phyloP scores from a whole-genome alignment of 1,140 invertebrate species.

The Caenorhabditis elegans region WBcel235 BX284602.5:12001501-12002000 shows the following conservation, averaged over 20 bases:
- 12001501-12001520: too few species aligned
- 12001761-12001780: constrained; percentile 88
- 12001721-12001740: constrained; percentile 85
- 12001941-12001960: constrained; percentile 92
- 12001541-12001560: too few species aligned
- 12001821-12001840: constrained; percentile 68
- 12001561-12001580: too few species aligned
- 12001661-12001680: constrained; percentile 49
- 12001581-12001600: too few species aligned
- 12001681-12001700: constrained; percentile 79
- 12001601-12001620: too few species aligned
- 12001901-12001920: constrained; percentile 91
- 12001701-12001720: constrained; percentile 82
- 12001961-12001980: constrained; percentile 96
- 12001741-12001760: constrained; percentile 86
- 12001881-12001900: constrained; percentile 92
- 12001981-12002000: constrained; percentile 96
- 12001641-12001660: too few species aligned
- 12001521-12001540: too few species aligned
- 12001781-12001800: constrained; percentile 84
- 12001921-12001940: constrained; percentile 87
- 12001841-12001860: constrained; percentile 71
- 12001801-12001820: constrained; percentile 86
- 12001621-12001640: too few species aligned
- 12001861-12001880: constrained; percentile 84